Base-by-base conservation (phyloP, 2,888 invertebrate genomes). In the Zonitis immaculata region DNA sequence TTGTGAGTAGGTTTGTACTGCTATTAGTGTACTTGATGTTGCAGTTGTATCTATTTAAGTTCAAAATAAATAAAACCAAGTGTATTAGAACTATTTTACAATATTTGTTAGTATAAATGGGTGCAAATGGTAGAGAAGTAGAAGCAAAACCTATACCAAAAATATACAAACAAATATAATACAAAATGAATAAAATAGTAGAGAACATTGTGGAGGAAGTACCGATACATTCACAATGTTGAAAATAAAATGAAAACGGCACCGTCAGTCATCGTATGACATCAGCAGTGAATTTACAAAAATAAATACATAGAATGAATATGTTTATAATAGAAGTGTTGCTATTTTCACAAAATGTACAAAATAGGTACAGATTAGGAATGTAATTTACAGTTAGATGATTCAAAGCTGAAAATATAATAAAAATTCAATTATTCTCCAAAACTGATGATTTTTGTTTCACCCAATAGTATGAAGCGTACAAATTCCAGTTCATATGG, bases 21-120 rank as follows among this genome's bases (percentile, higher is more conserved):
- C 74, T 56, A 73, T 75, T 75, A 75, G 73, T 75, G 74, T 71
- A 70, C 71, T 71, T 63, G 73, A 67, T 68, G 75, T 75, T 66
- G 72, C 68, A 62, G 67, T 74, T 71, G 70, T 69, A 74, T 76
- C 76, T 76, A 74, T 75, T 39, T 75, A 72, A 72, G 70, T 67
- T 65, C 25, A 50, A 50, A 44, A 66, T 64, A 66, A 68, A 66
- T 62, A 64, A 49, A 57, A 57, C 65, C 68, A 61, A 66, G 65
- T 65, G 63, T 53, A 43, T 49, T 51, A 11, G 2, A 18, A 49
- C 47, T 49, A 52, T 54, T 51, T 16, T 51, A 55, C 55, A 52
- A 32, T 30, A 56, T 61, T 61, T 60, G 60, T 58, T 54, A 55
- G 59, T 62, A 61, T n/a, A 64, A 59, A 64, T 62, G 58, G n/a